These are phyloP conservation scores for Luscinia megarhynchos DNA, from an alignment of 2,797 vertebrate genomes.

Conservation along the genomic window DNA sequence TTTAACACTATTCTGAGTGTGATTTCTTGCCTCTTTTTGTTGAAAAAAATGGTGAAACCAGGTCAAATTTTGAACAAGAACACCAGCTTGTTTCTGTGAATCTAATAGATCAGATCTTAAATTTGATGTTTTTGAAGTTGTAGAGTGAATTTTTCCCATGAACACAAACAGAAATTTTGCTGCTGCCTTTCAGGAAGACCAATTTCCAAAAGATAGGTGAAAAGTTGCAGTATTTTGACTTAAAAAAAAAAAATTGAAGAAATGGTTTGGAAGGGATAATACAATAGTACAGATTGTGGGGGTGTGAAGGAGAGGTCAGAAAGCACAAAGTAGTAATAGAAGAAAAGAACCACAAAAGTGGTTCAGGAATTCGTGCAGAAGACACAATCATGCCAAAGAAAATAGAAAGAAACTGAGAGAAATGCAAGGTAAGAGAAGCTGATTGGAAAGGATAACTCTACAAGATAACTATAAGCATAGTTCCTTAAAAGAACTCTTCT, in stretches of 20 bases:
- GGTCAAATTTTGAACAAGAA: not conserved
- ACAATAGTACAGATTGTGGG: not conserved
- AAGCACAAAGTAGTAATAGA: not conserved
- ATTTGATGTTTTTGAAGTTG: not conserved
- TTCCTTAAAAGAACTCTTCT: not conserved
- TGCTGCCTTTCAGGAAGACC: not conserved
- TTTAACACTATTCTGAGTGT: not conserved
- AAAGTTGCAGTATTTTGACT: not conserved
- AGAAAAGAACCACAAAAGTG: not conserved
- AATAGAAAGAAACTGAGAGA: not conserved
- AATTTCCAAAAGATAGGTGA: not conserved
- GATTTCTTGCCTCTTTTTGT: not conserved
- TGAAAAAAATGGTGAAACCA: not conserved
- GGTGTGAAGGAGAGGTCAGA: not conserved
- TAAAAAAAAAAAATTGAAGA: not conserved
- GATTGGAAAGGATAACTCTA: not conserved
- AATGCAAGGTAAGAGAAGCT: not conserved
- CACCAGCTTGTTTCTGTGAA: fast-evolving
- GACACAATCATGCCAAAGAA: not conserved
- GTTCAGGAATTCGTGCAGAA: not conserved
- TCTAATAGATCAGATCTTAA: not conserved
- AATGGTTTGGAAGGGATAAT: not conserved
- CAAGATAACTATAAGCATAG: not conserved
- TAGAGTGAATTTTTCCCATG: not conserved
- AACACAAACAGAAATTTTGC: not conserved